Evolutionary conservation across 2,888 invertebrate genomes (phyloP), one percentile per base, ranked within the genome.

Genomic region (Ormyrus labotus): DNA sequence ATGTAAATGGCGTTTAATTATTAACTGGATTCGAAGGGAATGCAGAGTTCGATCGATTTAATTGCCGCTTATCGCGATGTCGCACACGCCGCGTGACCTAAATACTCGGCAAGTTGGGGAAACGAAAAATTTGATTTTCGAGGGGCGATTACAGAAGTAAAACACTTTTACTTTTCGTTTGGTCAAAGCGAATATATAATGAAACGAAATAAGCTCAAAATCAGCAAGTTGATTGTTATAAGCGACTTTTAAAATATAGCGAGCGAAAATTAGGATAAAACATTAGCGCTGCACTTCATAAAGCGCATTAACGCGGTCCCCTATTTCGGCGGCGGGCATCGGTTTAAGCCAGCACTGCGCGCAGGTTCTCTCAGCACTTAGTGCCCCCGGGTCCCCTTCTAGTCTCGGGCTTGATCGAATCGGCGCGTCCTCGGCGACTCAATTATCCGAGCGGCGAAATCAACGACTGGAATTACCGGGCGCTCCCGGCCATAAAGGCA

Each of bases 381-480:
- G 19, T n/a, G 51, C 34, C 57, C 55, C 53, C 48, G 19, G 11
- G 51, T n/a, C 57, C 11, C 47, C 60, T 58, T 8, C 11, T 48
- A 4, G 34, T 45, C 63, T 51, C n/a, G 1, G n/a, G 73, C 69
- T 75, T 55, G 76, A 80, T 76, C 67, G 76, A 53, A 73, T 80
- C 75, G 55, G 13, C 61, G 58, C 19, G 34, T 58, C 50, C 68
- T 68, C 53, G 73, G 68, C 67, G 68, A 81, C 78, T 81, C 78
- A 81, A 81, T 81, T 81, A 81, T 78, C 74, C 75, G 60, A 78
- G 53, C 71, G 58, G 51, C 74, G 19, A 70, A 81, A 65, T 78
- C 77, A 81, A 73, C 81, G 73, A 78, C 70, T 74, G 78, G 73
- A 78, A 78, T 81, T 73, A 77, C 73, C 69, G 13, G 13, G 61